Evolutionary conservation across 2,888 invertebrate genomes (phyloP), one percentile per base, ranked within the genome.

Genomic region (Sarcophaga carnaria): DNA sequence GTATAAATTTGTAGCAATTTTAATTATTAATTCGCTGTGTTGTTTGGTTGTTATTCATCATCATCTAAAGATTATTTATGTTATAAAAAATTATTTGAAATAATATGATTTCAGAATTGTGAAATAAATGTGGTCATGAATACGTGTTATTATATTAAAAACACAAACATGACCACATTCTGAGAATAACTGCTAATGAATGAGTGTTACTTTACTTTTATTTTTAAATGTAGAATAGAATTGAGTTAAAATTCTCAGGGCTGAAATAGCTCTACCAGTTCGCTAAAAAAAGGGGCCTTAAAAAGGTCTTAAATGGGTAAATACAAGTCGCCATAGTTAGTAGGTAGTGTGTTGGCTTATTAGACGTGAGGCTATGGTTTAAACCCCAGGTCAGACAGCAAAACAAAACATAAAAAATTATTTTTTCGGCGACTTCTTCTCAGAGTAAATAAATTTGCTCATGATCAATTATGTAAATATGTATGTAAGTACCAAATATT

Each of bases 21-120:
- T 54, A 17, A 49, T 64, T 27, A 64, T 66, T 47, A 75, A 63
- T 75, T 63, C n/a, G 10, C n/a, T 47, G 62, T 22, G 62, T 75
- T 49, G 62, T 37, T 63, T 63, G 22, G 22, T 22, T 22, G 2
- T 49, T 75, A 75, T 63, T 75, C 62, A 75, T 75, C 74, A 63
- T 49, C 25, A 49, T 47, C 45, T 71, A 12, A 27, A 11, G 27
- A 22, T 69, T 49, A 67, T 37, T 67, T 37, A 37, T 25, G 22
- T 69, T 17, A 14, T 22, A 12, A 14, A 69, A 22, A 37, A 37
- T 14, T 67, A 4, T 27, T 25, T 67, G 12, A 6, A 49, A 49
- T 22, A 22, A 8, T 22, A 49, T 49, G 12, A 54, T 54, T 54
- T 54, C 12, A 54, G 54, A 54, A 54, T 54, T 4, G 54, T 37